These are phyloP conservation scores for Diuraphis noxia DNA, from an alignment of 1,140 invertebrate genomes.

Conservation along the genomic window DNA sequence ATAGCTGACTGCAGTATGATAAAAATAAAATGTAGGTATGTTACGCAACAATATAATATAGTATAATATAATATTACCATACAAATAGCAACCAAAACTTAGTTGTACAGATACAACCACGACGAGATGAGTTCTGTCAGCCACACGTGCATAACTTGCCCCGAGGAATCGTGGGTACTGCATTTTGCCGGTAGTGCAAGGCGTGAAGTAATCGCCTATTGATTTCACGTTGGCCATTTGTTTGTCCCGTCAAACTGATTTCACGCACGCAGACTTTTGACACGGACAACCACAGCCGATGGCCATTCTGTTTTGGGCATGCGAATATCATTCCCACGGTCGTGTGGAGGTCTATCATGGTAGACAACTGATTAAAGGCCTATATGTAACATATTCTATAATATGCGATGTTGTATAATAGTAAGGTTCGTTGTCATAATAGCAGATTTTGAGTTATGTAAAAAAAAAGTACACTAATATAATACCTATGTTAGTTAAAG, in stretches of 20 bases:
- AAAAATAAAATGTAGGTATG: neutral
- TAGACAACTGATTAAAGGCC: neutral
- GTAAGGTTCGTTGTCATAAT: neutral
- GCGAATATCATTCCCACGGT: constrained; percentile 31
- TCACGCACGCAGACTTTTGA: constrained; percentile 24
- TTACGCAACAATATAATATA: neutral
- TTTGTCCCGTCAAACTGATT: constrained; percentile 48
- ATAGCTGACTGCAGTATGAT: neutral
- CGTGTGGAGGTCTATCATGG: neutral
- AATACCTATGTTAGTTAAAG: no score
- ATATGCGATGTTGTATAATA: neutral
- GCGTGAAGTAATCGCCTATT: constrained; percentile 29
- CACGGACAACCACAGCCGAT: constrained; percentile 21
- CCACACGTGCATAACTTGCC: constrained; percentile 8
- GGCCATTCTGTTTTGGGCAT: constrained; percentile 34
- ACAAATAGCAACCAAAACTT: neutral
- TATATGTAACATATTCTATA: neutral
- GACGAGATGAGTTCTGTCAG: neutral
- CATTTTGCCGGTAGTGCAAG: neutral
- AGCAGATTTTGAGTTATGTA: no score
- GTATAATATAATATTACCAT: neutral
- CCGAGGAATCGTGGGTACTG: neutral
- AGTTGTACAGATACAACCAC: neutral
- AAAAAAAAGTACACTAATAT: no score
- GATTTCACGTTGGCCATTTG: constrained; percentile 19